These are phyloP conservation scores for Terebella lapidaria DNA, from an alignment of 2,888 invertebrate species.

Conservation along the genomic window DNA sequence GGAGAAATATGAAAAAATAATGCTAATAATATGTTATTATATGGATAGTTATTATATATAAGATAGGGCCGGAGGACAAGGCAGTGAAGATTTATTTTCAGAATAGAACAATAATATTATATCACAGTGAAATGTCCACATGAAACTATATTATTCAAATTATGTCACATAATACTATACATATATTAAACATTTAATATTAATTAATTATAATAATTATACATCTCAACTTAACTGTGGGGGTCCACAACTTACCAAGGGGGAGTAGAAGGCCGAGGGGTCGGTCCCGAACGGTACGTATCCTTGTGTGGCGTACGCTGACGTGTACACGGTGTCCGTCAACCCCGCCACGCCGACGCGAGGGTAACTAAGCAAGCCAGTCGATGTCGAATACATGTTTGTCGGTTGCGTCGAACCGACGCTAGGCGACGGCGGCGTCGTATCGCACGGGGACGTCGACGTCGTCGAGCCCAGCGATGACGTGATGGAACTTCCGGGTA, in stretches of 20 bases:
- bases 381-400: not conserved
- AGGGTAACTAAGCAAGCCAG: slow-evolving; percentile 74
- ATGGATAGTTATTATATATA: too few species aligned
- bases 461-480: not conserved
- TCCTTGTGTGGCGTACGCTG: slow-evolving; percentile 40
- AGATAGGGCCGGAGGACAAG: too few species aligned
- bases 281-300: slow-evolving; percentile 52
- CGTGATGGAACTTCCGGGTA: not conserved
- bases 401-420: not conserved
- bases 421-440: not conserved
- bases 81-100: too few species aligned
- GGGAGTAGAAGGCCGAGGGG: slow-evolving; percentile 90
- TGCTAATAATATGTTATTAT: too few species aligned
- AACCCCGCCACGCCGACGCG: slow-evolving; percentile 66
- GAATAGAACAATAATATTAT: too few species aligned
- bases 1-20: too few species aligned
- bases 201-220: too few species aligned
- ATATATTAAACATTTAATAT: too few species aligned
- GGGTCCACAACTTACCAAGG: slow-evolving; percentile 71
- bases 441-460: not conserved
- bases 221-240: too few species aligned
- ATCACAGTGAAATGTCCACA: too few species aligned
- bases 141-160: too few species aligned
- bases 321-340: slow-evolving; percentile 50
- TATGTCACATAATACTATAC: too few species aligned